These are phyloP conservation scores for Mesitornis unicolor DNA, from an alignment of 2,113 vertebrate genomes.

Conservation along the genomic window DNA sequence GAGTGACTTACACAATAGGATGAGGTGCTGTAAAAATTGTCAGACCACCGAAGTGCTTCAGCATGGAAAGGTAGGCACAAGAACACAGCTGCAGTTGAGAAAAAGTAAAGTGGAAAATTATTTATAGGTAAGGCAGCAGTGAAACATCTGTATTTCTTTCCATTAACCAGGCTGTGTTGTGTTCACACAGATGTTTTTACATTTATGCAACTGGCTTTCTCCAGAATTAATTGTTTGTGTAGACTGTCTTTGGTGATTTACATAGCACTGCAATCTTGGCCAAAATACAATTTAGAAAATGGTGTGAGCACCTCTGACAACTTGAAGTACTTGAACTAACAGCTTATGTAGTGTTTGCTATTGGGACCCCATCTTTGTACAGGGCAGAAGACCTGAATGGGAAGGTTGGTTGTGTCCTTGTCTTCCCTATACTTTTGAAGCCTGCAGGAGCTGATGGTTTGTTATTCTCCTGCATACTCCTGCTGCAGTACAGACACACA, in stretches of 20 bases:
- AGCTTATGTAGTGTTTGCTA: background rate
- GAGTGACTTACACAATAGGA: background rate
- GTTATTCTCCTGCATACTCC: rapidly evolving
- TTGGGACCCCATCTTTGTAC: background rate
- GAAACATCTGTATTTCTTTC: background rate
- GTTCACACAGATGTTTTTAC: background rate
- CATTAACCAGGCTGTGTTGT: background rate
- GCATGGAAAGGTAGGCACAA: background rate
- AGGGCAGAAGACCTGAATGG: background rate
- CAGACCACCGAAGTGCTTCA: background rate
- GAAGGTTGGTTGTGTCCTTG: background rate
- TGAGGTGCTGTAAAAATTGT: background rate
- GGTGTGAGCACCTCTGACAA: background rate
- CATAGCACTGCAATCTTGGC: background rate
- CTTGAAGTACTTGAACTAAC: background rate
- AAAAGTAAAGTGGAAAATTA: no score
- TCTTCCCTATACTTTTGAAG: background rate
- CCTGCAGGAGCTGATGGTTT: background rate
- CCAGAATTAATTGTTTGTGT: background rate
- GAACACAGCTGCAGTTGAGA: background rate
- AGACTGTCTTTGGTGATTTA: background rate
- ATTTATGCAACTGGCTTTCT: background rate
- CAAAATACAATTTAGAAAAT: background rate
- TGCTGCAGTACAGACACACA: background rate
- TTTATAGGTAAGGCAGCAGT: background rate